Percentiles rank a stretch among this genome's conserved stretches.
Evolutionary conservation across 2,888 invertebrate genomes (phyloP).

Genomic region (Aplocera efformata): DNA sequence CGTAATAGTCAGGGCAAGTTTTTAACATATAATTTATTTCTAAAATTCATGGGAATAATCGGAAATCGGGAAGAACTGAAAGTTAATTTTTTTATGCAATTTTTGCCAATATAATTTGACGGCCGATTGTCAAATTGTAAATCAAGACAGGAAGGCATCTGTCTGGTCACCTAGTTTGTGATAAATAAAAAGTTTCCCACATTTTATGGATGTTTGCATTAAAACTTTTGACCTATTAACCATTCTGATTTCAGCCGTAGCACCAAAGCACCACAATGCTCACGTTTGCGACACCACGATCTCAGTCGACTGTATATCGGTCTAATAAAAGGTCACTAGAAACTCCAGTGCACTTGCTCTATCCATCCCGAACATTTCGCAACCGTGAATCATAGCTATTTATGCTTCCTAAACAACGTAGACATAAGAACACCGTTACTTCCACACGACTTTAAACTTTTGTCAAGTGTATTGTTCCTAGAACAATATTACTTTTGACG

Average conservation of each 20-base stretch:
- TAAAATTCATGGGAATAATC: no score
- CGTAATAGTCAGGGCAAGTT: no score
- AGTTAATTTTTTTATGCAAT: no score
- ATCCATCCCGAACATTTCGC: conserved; percentile 35
- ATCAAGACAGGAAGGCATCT: no score
- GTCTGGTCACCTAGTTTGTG: no score
- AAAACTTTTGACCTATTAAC: background rate
- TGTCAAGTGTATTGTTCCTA: conserved; percentile 11
- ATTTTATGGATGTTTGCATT: background rate
- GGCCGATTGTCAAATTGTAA: no score
- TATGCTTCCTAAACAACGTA: conserved; percentile 15
- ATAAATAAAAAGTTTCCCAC: no score
- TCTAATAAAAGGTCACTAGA: conserved; percentile 31
- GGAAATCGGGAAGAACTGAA: no score
- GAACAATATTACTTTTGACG: conserved; percentile 28
- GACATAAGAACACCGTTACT: conserved; percentile 12
- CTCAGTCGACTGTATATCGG: conserved; percentile 29
- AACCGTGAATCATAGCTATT: conserved; percentile 26
- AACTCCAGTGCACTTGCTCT: conserved; percentile 33
- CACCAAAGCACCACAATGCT: conserved; percentile 44
- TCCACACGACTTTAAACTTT: conserved; percentile 2
- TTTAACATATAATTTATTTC: no score
- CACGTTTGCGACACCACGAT: conserved; percentile 60
- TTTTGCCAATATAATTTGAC: no score
- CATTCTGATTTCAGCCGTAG: conserved; percentile 15